Conservation (phyloP, 2,113 vertebrate genomes). For the Brachypteracias leptosomus region DNA sequence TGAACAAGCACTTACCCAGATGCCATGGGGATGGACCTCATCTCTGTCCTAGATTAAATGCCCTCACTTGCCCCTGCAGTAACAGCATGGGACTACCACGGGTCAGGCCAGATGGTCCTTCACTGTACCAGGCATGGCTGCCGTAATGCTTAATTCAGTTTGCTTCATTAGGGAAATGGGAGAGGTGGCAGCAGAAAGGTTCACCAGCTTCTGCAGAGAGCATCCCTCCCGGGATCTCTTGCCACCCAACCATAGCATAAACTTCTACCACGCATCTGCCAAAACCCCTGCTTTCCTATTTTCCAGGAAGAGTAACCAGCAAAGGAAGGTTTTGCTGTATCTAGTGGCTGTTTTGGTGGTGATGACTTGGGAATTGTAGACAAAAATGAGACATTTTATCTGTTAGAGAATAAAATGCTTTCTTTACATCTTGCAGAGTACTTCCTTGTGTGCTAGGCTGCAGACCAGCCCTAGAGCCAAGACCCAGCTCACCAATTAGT, state of each 20-base stretch:
- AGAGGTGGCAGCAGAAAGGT: background rate
- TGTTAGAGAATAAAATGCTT: background rate
- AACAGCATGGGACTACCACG: rapidly evolving
- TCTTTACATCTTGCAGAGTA: background rate
- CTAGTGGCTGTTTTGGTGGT: background rate
- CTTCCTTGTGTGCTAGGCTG: rapidly evolving
- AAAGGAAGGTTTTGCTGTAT: background rate
- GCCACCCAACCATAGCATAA: rapidly evolving
- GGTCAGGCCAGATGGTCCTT: background rate
- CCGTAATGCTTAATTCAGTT: background rate
- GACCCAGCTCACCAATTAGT: background rate
- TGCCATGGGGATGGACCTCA: background rate
- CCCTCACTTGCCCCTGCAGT: background rate
- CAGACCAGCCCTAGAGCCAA: background rate
- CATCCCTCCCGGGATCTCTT: background rate
- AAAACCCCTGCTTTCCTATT: background rate
- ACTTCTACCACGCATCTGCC: background rate
- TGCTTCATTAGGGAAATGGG: rapidly evolving
- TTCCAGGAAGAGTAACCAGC: background rate
- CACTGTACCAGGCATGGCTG: background rate
- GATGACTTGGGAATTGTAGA: background rate
- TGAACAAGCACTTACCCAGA: background rate
- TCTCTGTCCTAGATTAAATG: background rate
- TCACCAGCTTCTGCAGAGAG: background rate
- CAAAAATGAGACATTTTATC: background rate